A percentile compares a stretch with the other conserved stretches of the same genome.
phyloP scores from a whole-genome alignment of 1,140 invertebrate species.

The Caenorhabditis tropicalis region DNA sequence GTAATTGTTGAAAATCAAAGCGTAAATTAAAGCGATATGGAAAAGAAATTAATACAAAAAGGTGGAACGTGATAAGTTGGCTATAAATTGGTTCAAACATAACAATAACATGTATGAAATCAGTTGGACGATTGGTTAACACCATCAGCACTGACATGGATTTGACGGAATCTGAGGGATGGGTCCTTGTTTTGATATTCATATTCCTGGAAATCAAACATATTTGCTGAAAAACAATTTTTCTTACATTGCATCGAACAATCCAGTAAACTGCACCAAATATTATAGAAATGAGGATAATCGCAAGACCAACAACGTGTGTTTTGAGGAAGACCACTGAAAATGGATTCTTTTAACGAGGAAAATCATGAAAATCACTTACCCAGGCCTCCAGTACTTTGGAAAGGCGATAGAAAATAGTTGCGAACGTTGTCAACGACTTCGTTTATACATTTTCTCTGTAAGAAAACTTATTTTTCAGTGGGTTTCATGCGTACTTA shows the following conservation, averaged over 20 bases:
- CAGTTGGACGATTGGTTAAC: too few species aligned
- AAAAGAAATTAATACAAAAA: not conserved
- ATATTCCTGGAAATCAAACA: not conserved
- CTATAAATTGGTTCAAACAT: not conserved
- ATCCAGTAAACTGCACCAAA: not conserved
- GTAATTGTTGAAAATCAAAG: not conserved
- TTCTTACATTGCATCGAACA: not conserved
- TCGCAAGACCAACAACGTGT: slow-evolving; percentile 13
- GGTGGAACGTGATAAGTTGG: not conserved
- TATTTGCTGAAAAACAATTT: too few species aligned
- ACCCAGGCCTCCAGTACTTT: slow-evolving; percentile 23
- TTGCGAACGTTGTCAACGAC: slow-evolving; percentile 40
- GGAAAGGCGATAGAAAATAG: slow-evolving; percentile 15
- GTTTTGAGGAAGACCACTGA: slow-evolving; percentile 34
- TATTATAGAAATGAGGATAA: not conserved
- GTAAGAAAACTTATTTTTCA: not conserved
- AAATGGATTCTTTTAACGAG: not conserved
- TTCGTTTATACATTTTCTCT: slow-evolving; percentile 39
- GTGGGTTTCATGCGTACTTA: not conserved
- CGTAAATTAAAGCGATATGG: slow-evolving; percentile 11
- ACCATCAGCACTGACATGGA: not conserved
- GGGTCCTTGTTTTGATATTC: not conserved
- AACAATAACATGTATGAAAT: not conserved
- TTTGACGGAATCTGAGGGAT: not conserved
- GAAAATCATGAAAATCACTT: not conserved